Conservation (phyloP, 2,113 vertebrate species). For the Thunnus thynnus region DNA sequence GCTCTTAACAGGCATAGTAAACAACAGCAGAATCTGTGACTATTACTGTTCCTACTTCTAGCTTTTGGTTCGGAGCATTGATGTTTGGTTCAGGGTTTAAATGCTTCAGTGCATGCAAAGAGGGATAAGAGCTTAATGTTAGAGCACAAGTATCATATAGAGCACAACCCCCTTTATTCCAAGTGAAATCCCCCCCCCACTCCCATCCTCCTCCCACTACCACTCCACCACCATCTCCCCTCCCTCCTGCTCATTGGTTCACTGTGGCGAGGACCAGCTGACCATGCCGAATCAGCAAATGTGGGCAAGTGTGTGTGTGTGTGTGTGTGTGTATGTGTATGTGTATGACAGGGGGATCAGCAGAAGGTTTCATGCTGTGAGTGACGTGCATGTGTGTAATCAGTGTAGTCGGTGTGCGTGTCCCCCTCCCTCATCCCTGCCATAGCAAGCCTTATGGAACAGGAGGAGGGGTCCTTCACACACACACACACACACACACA, state of each 20-base stretch:
- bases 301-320: conserved; percentile 35
- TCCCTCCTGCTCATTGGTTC: conserved; percentile 20
- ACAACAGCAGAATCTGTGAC: not conserved
- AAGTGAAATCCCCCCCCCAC: conserved; percentile 15
- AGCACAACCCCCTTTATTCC: conserved; percentile 31
- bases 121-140: conserved; percentile 35
- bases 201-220: not conserved
- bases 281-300: conserved; percentile 75
- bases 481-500: conserved; percentile 25
- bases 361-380: conserved; percentile 49
- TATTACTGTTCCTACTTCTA: not conserved
- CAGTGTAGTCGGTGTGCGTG: conserved; percentile 24
- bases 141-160: conserved; percentile 19
- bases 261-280: conserved; percentile 70
- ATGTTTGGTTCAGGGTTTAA: not conserved
- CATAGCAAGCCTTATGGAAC: conserved; percentile 12
- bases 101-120: conserved; percentile 15
- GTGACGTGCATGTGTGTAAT: conserved; percentile 51
- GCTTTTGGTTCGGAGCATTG: not conserved
- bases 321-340: conserved; percentile 25
- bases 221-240: conserved; percentile 6
- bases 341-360: conserved; percentile 20
- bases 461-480: conserved; percentile 40
- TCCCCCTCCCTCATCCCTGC: not conserved
- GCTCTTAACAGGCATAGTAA: not conserved